Conservation (phyloP, 2,888 invertebrate species). For the Deroplatys truncata region DNA sequence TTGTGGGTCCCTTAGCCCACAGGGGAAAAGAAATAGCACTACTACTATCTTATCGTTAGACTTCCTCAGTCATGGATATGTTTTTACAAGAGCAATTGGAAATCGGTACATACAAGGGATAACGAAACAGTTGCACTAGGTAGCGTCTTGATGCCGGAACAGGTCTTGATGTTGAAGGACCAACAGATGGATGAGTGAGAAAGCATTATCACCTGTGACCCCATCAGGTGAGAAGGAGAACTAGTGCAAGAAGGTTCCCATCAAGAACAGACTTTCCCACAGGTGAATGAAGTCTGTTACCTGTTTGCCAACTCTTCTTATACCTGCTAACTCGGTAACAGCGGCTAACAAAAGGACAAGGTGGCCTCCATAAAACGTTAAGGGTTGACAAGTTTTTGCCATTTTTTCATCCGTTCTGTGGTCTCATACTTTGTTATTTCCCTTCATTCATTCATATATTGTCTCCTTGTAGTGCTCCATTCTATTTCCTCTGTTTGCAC, state of each 20-base stretch:
- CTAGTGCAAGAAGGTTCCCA: background rate
- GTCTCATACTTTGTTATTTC: background rate
- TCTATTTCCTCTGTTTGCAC: background rate
- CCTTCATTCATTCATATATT: background rate
- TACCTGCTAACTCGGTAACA: background rate
- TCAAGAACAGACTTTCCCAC: background rate
- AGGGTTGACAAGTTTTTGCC: background rate
- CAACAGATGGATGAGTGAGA: background rate
- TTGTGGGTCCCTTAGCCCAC: too few relatives aligned
- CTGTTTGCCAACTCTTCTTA: background rate
- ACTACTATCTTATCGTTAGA: too few relatives aligned
- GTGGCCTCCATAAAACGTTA: background rate
- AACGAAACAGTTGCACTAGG: too few relatives aligned
- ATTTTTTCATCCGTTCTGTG: background rate
- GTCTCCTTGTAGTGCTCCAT: background rate
- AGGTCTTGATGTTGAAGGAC: too few relatives aligned
- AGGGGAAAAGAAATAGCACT: too few relatives aligned
- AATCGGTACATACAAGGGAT: too few relatives aligned
- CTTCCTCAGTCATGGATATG: too few relatives aligned
- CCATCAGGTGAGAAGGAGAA: background rate
- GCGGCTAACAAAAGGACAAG: background rate
- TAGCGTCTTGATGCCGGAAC: too few relatives aligned
- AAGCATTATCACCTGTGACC: background rate
- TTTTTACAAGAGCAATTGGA: too few relatives aligned
- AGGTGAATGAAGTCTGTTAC: background rate